Evolutionary conservation across 2,888 invertebrate species (phyloP), one percentile per base, ranked within the genome.

Genomic region (Rhopalosiphum nymphaeae): DNA sequence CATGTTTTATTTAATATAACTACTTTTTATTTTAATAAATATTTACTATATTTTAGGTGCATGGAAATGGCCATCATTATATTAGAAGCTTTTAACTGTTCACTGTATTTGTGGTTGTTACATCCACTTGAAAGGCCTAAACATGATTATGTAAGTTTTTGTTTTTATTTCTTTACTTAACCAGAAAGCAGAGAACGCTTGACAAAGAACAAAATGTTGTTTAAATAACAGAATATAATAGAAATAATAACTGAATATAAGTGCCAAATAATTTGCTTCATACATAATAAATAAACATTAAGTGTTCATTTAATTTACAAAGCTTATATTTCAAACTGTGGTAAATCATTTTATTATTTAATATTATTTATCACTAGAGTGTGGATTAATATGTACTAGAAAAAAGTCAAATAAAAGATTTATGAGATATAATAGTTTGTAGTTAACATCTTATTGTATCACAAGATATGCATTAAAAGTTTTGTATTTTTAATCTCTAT

Each of bases 61-160:
- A 0, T 2, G 2, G 49, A 92, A n/a, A 92, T 88, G 3, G 21
- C 78, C 0, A 67, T 29, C 10, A 13, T 88, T 21, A 16, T 92
- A 3, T 36, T 87, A 26, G 49, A 53, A 26, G 49, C 53, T 29
- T 93, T 93, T 53, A 56, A 93, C 25, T 26, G 21, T 16, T 13
- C 57, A 9, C 78, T 93, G 11, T 21, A 36, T 67, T 26, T 56
- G 26, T 93, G 88, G 88, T 89, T 87, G 61, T 89, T 93, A n/a
- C 89, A 93, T 89, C 87, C 88, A 29, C 26, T 93, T 67, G 93
- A 93, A 93, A 93, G 10, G 36, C 49, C 21, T 56, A 87, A 93
- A 78, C 25, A 89, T 56, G 9, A 44, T 29, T 13, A 89, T 7
- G 93, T 93, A 78, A 89, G 78, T 61, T 46, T 46, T 53, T 9